These are phyloP conservation scores for Vulpes lagopus DNA, from an alignment of 2,113 vertebrate genomes.

Conservation along the genomic window DNA sequence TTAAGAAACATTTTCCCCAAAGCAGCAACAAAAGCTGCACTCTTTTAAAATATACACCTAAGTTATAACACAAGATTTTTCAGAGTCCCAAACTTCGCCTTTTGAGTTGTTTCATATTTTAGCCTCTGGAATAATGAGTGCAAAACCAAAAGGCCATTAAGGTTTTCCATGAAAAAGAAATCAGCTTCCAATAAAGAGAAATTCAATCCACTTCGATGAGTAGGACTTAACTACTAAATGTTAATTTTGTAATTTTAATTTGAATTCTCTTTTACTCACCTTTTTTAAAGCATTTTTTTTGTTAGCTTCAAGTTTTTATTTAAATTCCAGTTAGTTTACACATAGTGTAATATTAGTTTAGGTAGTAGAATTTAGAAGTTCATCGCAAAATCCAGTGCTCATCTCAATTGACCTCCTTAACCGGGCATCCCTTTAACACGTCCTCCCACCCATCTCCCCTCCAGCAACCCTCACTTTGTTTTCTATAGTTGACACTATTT, in stretches of 20 bases:
- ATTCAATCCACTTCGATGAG: constrained; percentile 9
- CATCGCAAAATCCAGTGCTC: not conserved
- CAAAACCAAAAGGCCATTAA: not conserved
- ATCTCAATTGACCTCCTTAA: not conserved
- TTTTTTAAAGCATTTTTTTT: not conserved
- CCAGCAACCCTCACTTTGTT: not conserved
- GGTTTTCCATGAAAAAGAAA: not conserved
- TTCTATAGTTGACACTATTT: not conserved
- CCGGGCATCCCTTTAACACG: not conserved
- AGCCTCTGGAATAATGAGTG: not conserved
- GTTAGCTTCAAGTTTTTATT: not conserved
- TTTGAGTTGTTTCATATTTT: not conserved
- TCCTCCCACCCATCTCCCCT: not conserved
- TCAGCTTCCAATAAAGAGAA: not conserved
- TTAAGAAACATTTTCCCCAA: not conserved
- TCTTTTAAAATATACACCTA: not conserved
- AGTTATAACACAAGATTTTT: not conserved
- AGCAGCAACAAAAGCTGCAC: not conserved
- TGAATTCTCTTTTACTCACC: not conserved
- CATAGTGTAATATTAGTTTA: not conserved
- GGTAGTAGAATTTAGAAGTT: not conserved
- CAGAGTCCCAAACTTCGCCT: not conserved
- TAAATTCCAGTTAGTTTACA: not conserved
- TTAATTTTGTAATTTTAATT: constrained; percentile 35
- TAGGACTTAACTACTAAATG: not conserved